Evolutionary conservation across 2,113 vertebrate genomes (phyloP), one percentile per base, ranked within the genome.

Genomic region (Psilopogon haemacephalus): DNA sequence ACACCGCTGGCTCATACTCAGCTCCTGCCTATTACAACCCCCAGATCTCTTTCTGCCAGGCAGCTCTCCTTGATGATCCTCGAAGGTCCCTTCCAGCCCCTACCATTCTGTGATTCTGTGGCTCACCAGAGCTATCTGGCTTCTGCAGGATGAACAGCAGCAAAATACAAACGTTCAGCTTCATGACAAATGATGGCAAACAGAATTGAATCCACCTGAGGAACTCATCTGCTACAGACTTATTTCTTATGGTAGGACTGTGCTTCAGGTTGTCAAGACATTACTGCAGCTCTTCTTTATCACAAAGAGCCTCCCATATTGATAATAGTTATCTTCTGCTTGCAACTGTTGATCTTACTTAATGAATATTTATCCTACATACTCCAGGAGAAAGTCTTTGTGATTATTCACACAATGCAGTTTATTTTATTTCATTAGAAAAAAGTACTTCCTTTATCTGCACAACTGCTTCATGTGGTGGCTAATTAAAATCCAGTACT

Each of bases 401-500:
- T 71, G 40, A 37, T 89, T 50, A 85, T 58, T 89, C 33, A 73
- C 32, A 80, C 52, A 73, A 74, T 38, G 19, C 8, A 82, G 11
- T 89, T 89, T 21, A 60, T 86, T 86, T 91, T 44, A 67, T 78
- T 87, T 75, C 28, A 59, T 58, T 52, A 73, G 40, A 52, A 85
- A 63, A 63, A 70, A 38, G 26, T 23, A 82, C 37, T 37, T 48
- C 80, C 84, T 67, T 87, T 93, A 86, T 93, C 90, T 64, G 71
- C 93, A 91, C 50, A 79, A 70, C 44, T 84, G 77, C 84, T 95
- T 78, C 56, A 81, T 52, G 86, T 21, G 63, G 60, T 85, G 95
- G 95, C 89, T 94, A 94, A 96, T 95, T 97, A 96, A 92, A 96
- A 97, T 86, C 52, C 82, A 93, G 71, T 92, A 78, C 86, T 86